Percentiles rank a stretch among this genome's conserved stretches.
Conservation (phyloP, 2,797 vertebrate species). For the Scyliorhinus canicula region DNA sequence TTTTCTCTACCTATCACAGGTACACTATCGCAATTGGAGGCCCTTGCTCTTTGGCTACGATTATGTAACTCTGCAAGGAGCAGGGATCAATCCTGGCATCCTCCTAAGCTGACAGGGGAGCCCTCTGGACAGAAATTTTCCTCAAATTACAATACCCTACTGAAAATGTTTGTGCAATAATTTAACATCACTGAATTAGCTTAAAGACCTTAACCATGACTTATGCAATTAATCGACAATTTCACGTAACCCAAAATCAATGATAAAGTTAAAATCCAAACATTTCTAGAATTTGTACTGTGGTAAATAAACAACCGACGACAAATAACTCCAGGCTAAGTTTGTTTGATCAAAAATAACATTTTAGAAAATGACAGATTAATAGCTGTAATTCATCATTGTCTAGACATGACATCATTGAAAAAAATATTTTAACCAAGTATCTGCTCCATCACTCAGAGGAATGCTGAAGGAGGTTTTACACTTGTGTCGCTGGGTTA, state of each 20-base stretch:
- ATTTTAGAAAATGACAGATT: constrained; percentile 24
- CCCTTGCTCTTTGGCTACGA: not conserved
- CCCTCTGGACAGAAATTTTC: not conserved
- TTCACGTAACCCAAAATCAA: not conserved
- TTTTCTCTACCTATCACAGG: not conserved
- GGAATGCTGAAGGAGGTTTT: not conserved
- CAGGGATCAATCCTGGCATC: not conserved
- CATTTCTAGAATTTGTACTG: not conserved
- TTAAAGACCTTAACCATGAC: not conserved
- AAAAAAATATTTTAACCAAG: constrained; percentile 29
- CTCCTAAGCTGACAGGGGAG: not conserved
- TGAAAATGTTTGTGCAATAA: constrained; percentile 29
- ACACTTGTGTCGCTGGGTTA: not conserved
- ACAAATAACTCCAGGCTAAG: not conserved
- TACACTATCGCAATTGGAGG: not conserved
- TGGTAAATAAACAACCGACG: constrained; percentile 3
- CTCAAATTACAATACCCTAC: not conserved
- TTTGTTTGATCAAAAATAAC: constrained; percentile 32
- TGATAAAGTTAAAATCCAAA: constrained; percentile 7
- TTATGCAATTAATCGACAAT: constrained; percentile 20
- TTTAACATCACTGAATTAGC: not conserved
- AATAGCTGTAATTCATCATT: constrained; percentile 35
- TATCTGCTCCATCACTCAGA: constrained; percentile 16
- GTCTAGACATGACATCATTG: constrained; percentile 38
- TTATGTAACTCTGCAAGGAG: not conserved